These are phyloP conservation scores for Tribolium madens DNA, from an alignment of 1,140 invertebrate species.

Conservation along the genomic window DNA sequence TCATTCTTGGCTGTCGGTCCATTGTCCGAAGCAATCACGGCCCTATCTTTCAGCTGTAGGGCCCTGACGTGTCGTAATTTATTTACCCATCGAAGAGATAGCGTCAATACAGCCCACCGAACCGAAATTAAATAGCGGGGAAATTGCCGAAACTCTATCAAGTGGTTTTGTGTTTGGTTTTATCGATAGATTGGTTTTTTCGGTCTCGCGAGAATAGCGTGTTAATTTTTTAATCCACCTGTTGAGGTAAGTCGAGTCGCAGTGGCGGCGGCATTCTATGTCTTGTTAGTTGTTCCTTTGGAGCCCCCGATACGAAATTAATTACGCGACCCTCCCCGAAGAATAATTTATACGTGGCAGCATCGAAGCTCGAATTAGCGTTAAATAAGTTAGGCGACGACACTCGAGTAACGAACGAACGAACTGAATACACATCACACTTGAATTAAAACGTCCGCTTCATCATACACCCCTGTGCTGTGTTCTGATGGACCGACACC, in stretches of 20 bases:
- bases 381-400: conserved; percentile 41
- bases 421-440: conserved; percentile 10
- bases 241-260: background rate
- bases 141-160: conserved; percentile 37
- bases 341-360: conserved; percentile 40
- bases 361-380: conserved; percentile 9
- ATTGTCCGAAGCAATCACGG: conserved; percentile 26
- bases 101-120: conserved; percentile 3
- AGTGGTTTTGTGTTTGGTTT: conserved; percentile 17
- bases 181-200: conserved; percentile 2
- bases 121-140: conserved; percentile 21
- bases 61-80: conserved; percentile 23
- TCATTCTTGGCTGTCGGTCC: background rate
- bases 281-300: background rate
- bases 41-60: conserved; percentile 20
- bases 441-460: conserved; percentile 7
- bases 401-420: conserved; percentile 15
- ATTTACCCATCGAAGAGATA: conserved; percentile 33
- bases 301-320: background rate
- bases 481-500: background rate
- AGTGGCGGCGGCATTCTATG: background rate
- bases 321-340: background rate
- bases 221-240: conserved; percentile 19
- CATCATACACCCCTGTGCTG: background rate
- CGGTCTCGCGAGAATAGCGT: background rate